Evolutionary conservation across 2,888 invertebrate species (phyloP).

Genomic region (Sinotaia quadrata): DNA sequence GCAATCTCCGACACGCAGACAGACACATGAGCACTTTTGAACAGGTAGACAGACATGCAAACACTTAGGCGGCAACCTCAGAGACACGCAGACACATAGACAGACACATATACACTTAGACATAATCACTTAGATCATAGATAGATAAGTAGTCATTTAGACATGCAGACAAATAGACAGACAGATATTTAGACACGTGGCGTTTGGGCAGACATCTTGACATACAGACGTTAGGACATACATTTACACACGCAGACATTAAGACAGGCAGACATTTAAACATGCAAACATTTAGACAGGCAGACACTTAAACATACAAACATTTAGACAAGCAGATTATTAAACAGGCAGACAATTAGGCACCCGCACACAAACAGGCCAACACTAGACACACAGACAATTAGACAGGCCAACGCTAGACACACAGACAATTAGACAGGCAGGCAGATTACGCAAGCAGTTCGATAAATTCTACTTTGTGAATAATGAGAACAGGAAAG

Average conservation of each 20-base stretch:
- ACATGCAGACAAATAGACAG: background rate
- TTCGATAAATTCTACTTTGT: too few relatives aligned
- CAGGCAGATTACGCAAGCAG: too few relatives aligned
- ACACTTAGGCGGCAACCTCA: background rate
- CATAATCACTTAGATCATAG: too few relatives aligned
- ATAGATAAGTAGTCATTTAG: too few relatives aligned
- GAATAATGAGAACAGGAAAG: too few relatives aligned
- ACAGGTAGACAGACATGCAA: background rate
- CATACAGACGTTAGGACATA: too few relatives aligned
- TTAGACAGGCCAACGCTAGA: background rate
- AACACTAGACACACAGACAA: background rate
- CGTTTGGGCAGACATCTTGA: too few relatives aligned
- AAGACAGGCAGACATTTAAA: too few relatives aligned
- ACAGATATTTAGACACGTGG: too few relatives aligned
- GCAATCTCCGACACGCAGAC: too few relatives aligned
- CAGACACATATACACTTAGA: background rate
- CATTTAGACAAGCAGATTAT: background rate
- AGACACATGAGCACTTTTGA: background rate
- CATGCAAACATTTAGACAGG: too few relatives aligned
- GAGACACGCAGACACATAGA: background rate
- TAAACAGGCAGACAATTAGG: background rate
- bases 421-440: background rate
- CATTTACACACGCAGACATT: too few relatives aligned
- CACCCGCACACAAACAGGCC: background rate
- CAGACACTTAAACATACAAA: background rate